Evolutionary conservation across 2,888 invertebrate species (phyloP).

Genomic region (Cataglyphis livida): DNA sequence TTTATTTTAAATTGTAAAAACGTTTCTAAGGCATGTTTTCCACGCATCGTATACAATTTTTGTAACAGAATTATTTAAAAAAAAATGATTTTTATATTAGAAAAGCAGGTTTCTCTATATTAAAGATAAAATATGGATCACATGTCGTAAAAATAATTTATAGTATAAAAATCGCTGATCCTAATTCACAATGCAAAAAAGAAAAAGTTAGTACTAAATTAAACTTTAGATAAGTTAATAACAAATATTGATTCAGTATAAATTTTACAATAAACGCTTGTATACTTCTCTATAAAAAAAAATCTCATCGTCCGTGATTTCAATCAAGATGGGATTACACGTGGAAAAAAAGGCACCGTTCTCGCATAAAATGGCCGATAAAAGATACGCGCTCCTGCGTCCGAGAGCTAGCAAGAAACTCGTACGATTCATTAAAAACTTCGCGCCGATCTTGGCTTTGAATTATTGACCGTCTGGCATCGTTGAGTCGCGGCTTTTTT

Average conservation of each 20-base stretch:
- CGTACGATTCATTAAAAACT: slow-evolving; percentile 55
- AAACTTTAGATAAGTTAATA: neutral
- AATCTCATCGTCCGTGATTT: slow-evolving; percentile 31
- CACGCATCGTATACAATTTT: neutral
- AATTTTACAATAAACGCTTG: neutral
- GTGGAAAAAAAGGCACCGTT: slow-evolving; percentile 33
- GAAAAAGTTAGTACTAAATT: neutral
- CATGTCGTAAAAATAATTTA: neutral
- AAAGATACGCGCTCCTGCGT: slow-evolving; percentile 46
- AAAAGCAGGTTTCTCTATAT: neutral
- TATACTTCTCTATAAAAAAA: neutral
- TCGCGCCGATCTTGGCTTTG: slow-evolving; percentile 49
- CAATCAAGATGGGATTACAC: slow-evolving; percentile 35
- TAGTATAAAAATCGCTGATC: neutral
- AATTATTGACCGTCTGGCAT: slow-evolving; percentile 51
- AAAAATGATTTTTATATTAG: neutral
- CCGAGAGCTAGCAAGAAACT: slow-evolving; percentile 42
- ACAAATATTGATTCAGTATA: neutral
- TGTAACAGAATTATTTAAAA: neutral
- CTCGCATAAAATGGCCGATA: slow-evolving; percentile 44
- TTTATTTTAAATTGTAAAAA: neutral
- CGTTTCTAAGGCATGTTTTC: neutral
- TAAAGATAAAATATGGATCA: neutral
- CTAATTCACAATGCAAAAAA: neutral
- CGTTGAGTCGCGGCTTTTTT: slow-evolving; percentile 19